Conservation (phyloP, 2,888 invertebrate genomes). For the Bellardia bayeri region DNA sequence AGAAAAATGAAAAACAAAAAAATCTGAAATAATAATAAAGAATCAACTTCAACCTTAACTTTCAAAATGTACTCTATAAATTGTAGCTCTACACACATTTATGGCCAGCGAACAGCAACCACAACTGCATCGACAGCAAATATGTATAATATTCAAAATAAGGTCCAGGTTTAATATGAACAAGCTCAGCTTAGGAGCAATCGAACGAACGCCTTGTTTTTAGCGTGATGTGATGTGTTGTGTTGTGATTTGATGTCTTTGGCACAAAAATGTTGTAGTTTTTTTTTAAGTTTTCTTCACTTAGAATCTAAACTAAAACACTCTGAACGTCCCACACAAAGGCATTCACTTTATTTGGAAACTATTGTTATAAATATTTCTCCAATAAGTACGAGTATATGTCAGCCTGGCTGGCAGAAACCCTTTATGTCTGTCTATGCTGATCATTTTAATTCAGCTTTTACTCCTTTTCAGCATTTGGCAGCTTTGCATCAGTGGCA, state of each 20-base stretch:
- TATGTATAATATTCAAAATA: slow-evolving; percentile 48
- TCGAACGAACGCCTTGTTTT: slow-evolving; percentile 59
- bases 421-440: slow-evolving; percentile 53
- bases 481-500: slow-evolving; percentile 44
- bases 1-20: neutral
- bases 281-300: neutral
- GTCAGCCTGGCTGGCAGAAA: neutral
- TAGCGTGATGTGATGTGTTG: slow-evolving; percentile 59
- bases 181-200: slow-evolving; percentile 23
- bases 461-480: slow-evolving; percentile 8
- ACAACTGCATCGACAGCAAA: slow-evolving; percentile 14
- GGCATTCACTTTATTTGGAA: slow-evolving; percentile 65
- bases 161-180: slow-evolving; percentile 27
- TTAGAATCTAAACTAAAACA: neutral
- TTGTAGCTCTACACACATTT: slow-evolving; percentile 48
- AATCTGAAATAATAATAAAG: slow-evolving; percentile 45
- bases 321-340: slow-evolving; percentile 68
- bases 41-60: slow-evolving; percentile 72
- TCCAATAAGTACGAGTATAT: slow-evolving; percentile 45
- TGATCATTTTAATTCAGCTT: slow-evolving; percentile 50
- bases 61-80: slow-evolving; percentile 73
- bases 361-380: slow-evolving; percentile 71
- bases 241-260: slow-evolving; percentile 63
- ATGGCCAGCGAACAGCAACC: neutral
- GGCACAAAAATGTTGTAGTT: slow-evolving; percentile 43